phyloP scores from a whole-genome alignment of 35 echinoderm and acorn worm genomes.

The Heliocidaris erythrogramma region DNA sequence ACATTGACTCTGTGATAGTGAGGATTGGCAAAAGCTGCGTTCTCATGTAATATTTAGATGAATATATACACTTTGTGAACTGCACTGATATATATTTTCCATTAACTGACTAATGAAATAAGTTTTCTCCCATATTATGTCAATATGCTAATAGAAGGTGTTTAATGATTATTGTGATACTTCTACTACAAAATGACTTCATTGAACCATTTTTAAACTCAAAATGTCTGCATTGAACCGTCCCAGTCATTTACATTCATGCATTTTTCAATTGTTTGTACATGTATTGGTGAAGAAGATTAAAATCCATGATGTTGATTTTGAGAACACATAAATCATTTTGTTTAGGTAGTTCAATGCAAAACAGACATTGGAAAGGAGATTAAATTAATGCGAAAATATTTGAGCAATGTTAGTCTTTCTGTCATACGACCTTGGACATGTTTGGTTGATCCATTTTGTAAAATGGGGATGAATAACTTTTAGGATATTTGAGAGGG shows the following conservation, averaged over 20 bases:
- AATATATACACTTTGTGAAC: no score
- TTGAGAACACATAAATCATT: background rate
- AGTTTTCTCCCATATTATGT: no score
- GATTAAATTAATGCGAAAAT: background rate
- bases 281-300: background rate
- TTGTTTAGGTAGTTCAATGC: background rate
- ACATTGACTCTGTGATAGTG: no score
- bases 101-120: no score
- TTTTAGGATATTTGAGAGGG: background rate
- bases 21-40: no score
- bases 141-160: no score
- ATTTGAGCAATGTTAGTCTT: background rate
- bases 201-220: no score
- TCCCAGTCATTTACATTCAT: background rate
- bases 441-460: background rate
- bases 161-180: no score
- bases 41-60: no score
- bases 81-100: no score
- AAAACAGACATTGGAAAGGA: background rate
- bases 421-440: background rate
- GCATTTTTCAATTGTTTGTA: background rate
- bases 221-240: no score
- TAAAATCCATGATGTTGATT: background rate
- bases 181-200: no score
- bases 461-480: background rate